Evolutionary conservation across 1,140 invertebrate genomes (phyloP), one percentile per base, ranked within the genome.

Genomic region (Kradibia gibbosae): DNA sequence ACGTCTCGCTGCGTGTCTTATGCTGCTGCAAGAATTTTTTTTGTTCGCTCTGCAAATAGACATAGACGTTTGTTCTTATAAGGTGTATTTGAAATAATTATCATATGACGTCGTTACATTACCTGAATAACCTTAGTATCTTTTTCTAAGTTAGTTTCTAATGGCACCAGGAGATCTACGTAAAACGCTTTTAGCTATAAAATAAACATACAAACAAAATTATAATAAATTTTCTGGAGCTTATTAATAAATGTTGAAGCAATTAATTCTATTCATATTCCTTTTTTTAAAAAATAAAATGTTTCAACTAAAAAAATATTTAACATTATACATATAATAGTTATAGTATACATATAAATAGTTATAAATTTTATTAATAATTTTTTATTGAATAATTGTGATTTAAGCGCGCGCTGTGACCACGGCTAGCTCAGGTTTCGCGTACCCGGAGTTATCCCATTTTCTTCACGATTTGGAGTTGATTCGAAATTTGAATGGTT

Each of bases 71-170:
- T 17, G 20, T 60, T 60, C 22, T 45, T 42, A 70, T 25, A 70
- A 45, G 39, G 0, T 8, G 39, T 8, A n/a, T 45, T 42, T 45
- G 42, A 45, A 39, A 42, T 25, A 20, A 45, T 42, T 62, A 34
- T 20, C 20, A 34, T 3, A 34, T 3, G 2, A 17, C 0, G 1
- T 15, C 17, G 17, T 15, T 39, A 31, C 86, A 92, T 92, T 91
- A 97, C 96, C 94, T 96, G 96, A 77, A 98, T 96, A 83, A 97
- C 96, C 94, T 98, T 97, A 39, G 96, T 97, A 90, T 98, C 97
- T 89, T 98, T 97, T 90, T 98, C 97, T 86, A 98, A 92, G 92
- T 98, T 98, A 70, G 96, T 97, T 92, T 98, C 97, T 88, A 98
- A 91, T 82, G 97, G 97, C 72, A 97, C 96, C 80, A 98, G 92